phyloP scores from a whole-genome alignment of 2,113 vertebrate species.

The Orthonyx spaldingii region DNA sequence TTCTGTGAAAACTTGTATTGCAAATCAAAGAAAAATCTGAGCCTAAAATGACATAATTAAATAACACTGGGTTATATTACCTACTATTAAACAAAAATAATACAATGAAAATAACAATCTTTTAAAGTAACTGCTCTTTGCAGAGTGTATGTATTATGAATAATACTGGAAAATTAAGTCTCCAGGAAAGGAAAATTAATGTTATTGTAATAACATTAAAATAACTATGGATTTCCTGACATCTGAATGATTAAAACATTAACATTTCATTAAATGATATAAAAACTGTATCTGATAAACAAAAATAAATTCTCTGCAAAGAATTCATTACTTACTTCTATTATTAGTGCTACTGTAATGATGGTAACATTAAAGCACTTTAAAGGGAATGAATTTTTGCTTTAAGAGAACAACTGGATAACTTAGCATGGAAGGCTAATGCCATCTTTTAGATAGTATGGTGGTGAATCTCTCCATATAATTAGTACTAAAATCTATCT shows the following conservation, averaged over 20 bases:
- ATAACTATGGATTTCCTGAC: constrained; percentile 41
- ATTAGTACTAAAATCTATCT: background rate
- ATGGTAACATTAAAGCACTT: background rate
- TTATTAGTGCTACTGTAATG: background rate
- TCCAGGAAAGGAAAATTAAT: constrained; percentile 47
- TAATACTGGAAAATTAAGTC: constrained; percentile 53
- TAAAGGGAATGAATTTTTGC: background rate
- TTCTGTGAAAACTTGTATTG: constrained; percentile 28
- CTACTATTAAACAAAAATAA: constrained; percentile 64
- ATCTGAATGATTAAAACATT: constrained; percentile 57
- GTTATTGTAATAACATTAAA: constrained; percentile 37
- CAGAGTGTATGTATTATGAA: constrained; percentile 43
- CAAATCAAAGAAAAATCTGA: constrained; percentile 48
- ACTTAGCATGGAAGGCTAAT: background rate
- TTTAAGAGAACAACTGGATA: background rate
- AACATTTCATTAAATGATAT: constrained; percentile 41
- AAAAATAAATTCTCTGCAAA: constrained; percentile 39
- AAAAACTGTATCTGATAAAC: constrained; percentile 49
- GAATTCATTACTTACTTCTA: constrained; percentile 28
- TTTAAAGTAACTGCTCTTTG: constrained; percentile 41
- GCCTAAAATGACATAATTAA: constrained; percentile 56
- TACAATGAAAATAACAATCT: constrained; percentile 54
- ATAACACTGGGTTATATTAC: constrained; percentile 36
- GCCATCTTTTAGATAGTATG: background rate
- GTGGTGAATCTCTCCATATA: background rate